A percentile compares a stretch with the other conserved stretches of the same genome.
Conservation (phyloP, 1,140 invertebrate species). For the Portunus trituberculatus region DNA sequence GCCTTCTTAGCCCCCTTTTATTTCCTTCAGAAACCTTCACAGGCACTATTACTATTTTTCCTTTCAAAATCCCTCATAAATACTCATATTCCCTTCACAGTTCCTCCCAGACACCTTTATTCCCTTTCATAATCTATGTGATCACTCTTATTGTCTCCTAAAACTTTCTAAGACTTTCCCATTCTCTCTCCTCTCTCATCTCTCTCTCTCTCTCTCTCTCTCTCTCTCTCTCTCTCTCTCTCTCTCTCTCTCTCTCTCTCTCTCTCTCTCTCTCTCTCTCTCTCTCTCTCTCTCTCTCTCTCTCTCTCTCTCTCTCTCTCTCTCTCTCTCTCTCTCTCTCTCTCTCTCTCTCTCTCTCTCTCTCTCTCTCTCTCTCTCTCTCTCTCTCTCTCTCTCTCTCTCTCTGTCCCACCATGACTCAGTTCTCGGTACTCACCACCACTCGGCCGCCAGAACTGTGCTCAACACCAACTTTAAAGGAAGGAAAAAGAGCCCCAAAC, state of each 20-base stretch:
- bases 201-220: not conserved
- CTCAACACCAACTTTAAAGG: not conserved
- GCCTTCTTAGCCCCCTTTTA: too few species aligned
- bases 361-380: not conserved
- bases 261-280: not conserved
- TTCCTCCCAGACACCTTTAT: too few species aligned
- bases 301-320: not conserved
- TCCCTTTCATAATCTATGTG: too few species aligned
- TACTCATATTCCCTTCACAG: too few species aligned
- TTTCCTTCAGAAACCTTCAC: too few species aligned
- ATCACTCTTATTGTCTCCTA: too few species aligned
- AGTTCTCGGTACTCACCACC: too few species aligned
- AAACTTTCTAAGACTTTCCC: too few species aligned
- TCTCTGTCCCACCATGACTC: not conserved
- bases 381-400: not conserved
- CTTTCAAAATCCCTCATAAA: too few species aligned
- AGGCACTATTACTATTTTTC: too few species aligned
- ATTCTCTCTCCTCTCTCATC: not conserved
- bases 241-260: not conserved
- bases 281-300: not conserved
- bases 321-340: not conserved
- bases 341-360: not conserved
- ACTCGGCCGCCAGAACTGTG: not conserved
- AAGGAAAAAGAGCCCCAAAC: not conserved
- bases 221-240: not conserved